Evolutionary conservation across 1,140 invertebrate species (phyloP).

Genomic region (Drosophila kohkoa): DNA sequence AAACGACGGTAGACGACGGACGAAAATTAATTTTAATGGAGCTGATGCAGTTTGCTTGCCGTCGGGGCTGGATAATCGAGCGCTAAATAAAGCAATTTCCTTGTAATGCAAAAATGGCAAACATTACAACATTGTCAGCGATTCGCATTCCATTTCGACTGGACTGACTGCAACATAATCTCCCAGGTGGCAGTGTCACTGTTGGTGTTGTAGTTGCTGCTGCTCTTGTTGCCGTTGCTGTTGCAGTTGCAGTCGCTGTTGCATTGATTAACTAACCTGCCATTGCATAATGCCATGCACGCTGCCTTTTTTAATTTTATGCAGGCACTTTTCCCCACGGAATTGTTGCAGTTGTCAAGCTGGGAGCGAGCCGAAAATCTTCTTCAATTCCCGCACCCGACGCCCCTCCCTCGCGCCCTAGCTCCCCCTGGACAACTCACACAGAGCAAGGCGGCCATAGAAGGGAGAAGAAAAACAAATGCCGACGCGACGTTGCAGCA

Average conservation of each 20-base stretch:
- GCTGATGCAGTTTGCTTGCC: conserved; percentile 28
- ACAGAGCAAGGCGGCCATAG: conserved; percentile 21
- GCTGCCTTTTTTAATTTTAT: conserved; percentile 51
- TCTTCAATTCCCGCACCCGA: conserved; percentile 40
- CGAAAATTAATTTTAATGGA: conserved; percentile 37
- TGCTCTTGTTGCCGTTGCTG: conserved; percentile 33
- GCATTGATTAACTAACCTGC: conserved; percentile 77
- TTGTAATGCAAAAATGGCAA: conserved; percentile 59
- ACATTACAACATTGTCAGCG: conserved; percentile 60
- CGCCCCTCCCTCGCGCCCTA: background rate
- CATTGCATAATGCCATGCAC: conserved; percentile 69
- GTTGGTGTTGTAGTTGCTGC: conserved; percentile 51
- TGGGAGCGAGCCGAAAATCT: conserved; percentile 61
- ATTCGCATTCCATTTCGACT: conserved; percentile 49
- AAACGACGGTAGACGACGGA: conserved; percentile 26
- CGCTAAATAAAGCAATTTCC: conserved; percentile 75
- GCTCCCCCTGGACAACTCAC: background rate
- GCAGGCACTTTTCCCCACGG: conserved; percentile 56
- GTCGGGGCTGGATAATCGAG: conserved; percentile 25
- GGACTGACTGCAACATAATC: conserved; percentile 45
- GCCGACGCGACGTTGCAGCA: conserved; percentile 27
- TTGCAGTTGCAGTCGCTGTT: conserved; percentile 42
- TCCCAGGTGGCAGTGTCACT: conserved; percentile 59
- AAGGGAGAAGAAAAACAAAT: conserved; percentile 32
- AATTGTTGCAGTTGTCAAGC: conserved; percentile 71